A percentile compares a stretch with the other conserved stretches of the same genome.
Conservation (phyloP, 2,113 vertebrate genomes). For the Spilogale gracilis region DNA sequence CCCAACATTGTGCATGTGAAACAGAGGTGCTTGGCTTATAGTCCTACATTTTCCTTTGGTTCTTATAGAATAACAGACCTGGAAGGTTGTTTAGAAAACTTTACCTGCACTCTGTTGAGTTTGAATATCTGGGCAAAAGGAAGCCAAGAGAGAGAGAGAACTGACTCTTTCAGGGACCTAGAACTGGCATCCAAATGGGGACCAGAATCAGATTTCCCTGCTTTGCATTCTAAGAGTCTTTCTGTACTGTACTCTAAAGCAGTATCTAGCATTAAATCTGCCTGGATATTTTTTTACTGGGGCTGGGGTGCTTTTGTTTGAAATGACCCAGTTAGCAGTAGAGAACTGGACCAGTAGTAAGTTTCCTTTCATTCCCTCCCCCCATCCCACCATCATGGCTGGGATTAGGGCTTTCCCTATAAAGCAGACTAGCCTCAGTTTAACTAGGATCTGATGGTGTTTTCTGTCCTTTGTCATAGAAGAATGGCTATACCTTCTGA, state of each 20-base stretch:
- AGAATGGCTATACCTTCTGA: conserved; percentile 18
- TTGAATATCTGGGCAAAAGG: neutral
- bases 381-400: neutral
- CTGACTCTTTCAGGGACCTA: neutral
- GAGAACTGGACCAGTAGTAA: neutral
- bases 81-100: neutral
- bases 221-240: neutral
- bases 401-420: neutral
- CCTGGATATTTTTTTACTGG: conserved; percentile 36
- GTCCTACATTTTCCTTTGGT: conserved; percentile 6
- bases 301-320: conserved; percentile 13
- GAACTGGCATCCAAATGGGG: neutral
- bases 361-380: neutral
- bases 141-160: conserved; percentile 46
- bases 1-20: neutral
- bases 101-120: neutral
- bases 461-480: conserved; percentile 56
- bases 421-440: neutral
- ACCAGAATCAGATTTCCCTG: neutral
- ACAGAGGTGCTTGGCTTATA: neutral
- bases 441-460: conserved; percentile 49
- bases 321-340: conserved; percentile 47
- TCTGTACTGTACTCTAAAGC: neutral
- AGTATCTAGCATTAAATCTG: neutral
- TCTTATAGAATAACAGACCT: neutral